A percentile compares a stretch with the other conserved stretches of the same genome.
phyloP scores from a whole-genome alignment of 2,888 invertebrate species.

The Dryobotodes eremita region DNA sequence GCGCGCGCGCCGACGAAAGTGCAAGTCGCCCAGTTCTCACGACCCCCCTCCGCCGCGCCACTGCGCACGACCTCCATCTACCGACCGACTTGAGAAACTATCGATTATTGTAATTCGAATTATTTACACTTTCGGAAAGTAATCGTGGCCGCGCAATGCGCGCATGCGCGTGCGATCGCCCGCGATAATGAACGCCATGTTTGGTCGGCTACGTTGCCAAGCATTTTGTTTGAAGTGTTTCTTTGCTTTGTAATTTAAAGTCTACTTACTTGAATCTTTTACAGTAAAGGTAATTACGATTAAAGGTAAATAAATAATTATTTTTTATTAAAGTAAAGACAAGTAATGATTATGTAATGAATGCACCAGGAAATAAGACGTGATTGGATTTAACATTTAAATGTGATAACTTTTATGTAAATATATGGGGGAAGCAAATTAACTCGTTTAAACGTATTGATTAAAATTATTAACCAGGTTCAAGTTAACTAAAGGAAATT shows the following conservation, averaged over 20 bases:
- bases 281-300: constrained; percentile 4
- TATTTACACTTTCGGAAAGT: constrained; percentile 84
- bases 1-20: constrained; percentile 86
- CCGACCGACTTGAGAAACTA: constrained; percentile 76
- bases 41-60: constrained; percentile 76
- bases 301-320: constrained; percentile 18
- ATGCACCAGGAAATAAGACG: constrained; percentile 35
- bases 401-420: constrained; percentile 36
- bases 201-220: constrained; percentile 66
- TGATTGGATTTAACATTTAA: constrained; percentile 38
- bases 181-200: constrained; percentile 76
- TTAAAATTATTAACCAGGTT: constrained; percentile 39
- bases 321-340: constrained; percentile 2
- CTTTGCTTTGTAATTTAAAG: constrained; percentile 54
- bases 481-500: constrained; percentile 47
- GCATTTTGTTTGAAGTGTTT: constrained; percentile 62
- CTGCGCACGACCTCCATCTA: constrained; percentile 71
- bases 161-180: constrained; percentile 76
- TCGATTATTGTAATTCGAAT: constrained; percentile 83
- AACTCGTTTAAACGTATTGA: constrained; percentile 17
- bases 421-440: constrained; percentile 30
- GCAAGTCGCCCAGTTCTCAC: constrained; percentile 89
- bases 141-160: constrained; percentile 74
- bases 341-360: background rate
- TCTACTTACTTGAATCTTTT: constrained; percentile 37